Percentiles rank a stretch among this genome's conserved stretches.
Conservation (phyloP, 2,888 invertebrate genomes). For the Drosophila maculinotata region DNA sequence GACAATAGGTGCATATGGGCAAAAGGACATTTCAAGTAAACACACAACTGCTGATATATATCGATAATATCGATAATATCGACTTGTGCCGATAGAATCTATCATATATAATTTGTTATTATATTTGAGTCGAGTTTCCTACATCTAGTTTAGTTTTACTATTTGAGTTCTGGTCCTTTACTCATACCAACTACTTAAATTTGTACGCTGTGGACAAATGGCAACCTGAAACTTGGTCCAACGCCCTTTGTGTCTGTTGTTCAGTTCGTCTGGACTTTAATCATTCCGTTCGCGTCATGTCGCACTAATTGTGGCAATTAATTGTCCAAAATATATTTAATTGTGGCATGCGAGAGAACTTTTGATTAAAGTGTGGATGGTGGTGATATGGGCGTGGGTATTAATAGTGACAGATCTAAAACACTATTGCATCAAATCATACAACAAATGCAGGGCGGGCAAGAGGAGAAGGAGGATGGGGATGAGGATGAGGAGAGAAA, state of each 20-base stretch:
- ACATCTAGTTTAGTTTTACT: background rate
- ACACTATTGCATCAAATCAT: constrained; percentile 48
- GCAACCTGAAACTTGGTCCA: constrained; percentile 27
- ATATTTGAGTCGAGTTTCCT: too few relatives aligned
- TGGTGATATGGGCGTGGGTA: constrained; percentile 33
- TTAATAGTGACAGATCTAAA: constrained; percentile 18
- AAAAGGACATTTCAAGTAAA: too few relatives aligned
- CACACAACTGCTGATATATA: too few relatives aligned
- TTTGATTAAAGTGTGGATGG: constrained; percentile 46
- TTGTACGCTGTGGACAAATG: constrained; percentile 29
- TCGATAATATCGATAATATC: too few relatives aligned
- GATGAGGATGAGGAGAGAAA: background rate
- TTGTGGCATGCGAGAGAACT: constrained; percentile 39
- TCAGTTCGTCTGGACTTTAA: constrained; percentile 44
- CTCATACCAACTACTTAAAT: constrained; percentile 1
- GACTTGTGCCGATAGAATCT: too few relatives aligned
- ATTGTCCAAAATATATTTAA: constrained; percentile 65
- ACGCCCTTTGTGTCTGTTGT: constrained; percentile 28
- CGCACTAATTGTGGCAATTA: constrained; percentile 75
- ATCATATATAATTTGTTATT: too few relatives aligned
- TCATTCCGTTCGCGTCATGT: constrained; percentile 69
- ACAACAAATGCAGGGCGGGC: constrained; percentile 20
- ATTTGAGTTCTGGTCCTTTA: background rate
- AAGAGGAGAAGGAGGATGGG: background rate
- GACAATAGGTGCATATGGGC: too few relatives aligned